Evolutionary conservation across 2,888 invertebrate genomes (phyloP).

Genomic region (Anthrax anthrax): DNA sequence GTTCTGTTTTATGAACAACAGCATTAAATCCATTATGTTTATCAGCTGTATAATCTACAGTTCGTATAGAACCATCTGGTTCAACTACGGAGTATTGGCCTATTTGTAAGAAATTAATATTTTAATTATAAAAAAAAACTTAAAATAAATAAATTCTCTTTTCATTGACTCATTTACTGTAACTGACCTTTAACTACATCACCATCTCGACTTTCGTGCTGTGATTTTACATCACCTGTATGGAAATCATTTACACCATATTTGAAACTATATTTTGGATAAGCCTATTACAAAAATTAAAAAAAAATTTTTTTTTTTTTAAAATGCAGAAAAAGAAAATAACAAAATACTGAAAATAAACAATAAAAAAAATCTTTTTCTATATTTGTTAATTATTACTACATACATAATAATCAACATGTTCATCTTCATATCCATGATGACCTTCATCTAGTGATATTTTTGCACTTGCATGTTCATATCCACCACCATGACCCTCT

Average conservation of each 20-base stretch:
- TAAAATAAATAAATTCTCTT: not conserved
- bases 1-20: slow-evolving; percentile 34
- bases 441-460: slow-evolving; percentile 24
- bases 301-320: slow-evolving; percentile 1
- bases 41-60: slow-evolving; percentile 37
- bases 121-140: not conserved
- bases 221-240: slow-evolving; percentile 47
- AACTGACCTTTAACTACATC: slow-evolving; percentile 45
- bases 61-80: slow-evolving; percentile 59
- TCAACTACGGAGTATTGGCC: slow-evolving; percentile 51
- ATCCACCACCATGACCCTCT: slow-evolving; percentile 18
- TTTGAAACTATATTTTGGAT: slow-evolving; percentile 43
- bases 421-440: slow-evolving; percentile 34
- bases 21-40: slow-evolving; percentile 36
- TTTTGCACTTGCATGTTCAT: slow-evolving; percentile 26
- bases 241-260: slow-evolving; percentile 41
- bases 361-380: not conserved
- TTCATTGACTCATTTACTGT: too few relatives aligned
- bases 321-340: not conserved
- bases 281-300: slow-evolving; percentile 36
- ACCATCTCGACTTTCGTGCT: slow-evolving; percentile 48
- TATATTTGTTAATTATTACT: too few relatives aligned
- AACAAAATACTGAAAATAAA: not conserved
- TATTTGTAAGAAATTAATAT: slow-evolving; percentile 12
- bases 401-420: slow-evolving; percentile 51